Conservation (phyloP, 2,888 invertebrate species). For the Sesia apiformis region DNA sequence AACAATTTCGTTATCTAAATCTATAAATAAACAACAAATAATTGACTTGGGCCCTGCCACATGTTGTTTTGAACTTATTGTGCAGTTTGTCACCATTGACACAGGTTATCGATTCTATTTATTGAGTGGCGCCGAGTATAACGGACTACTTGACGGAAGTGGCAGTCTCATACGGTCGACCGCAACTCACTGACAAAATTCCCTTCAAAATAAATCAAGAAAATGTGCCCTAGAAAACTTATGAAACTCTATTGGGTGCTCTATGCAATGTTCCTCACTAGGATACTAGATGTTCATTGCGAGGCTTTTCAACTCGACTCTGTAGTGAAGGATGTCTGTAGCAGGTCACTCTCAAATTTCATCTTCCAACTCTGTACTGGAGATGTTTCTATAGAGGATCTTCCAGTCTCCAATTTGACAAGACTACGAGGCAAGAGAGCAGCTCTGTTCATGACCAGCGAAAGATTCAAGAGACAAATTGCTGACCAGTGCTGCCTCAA, state of each 20-base stretch:
- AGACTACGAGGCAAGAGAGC: constrained; percentile 32
- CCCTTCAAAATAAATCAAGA: no score
- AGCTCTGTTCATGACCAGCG: constrained; percentile 26
- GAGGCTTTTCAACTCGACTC: constrained; percentile 19
- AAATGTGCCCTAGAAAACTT: no score
- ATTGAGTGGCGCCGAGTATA: constrained; percentile 39
- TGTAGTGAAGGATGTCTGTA: constrained; percentile 35
- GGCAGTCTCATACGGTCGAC: constrained; percentile 27
- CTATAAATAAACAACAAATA: no score
- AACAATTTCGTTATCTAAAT: no score
- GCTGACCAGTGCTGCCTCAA: constrained; percentile 46
- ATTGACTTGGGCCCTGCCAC: constrained; percentile 14
- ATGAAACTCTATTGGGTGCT: not conserved
- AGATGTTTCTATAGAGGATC: constrained; percentile 24
- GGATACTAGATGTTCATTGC: not conserved
- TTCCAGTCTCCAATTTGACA: constrained; percentile 25
- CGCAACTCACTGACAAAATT: not conserved
- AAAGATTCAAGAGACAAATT: constrained; percentile 37
- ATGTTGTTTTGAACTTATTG: constrained; percentile 68
- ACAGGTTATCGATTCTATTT: constrained; percentile 67
- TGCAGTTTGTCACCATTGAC: constrained; percentile 54
- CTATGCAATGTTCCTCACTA: not conserved
- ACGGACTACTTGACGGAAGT: constrained; percentile 50
- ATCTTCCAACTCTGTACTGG: constrained; percentile 44
- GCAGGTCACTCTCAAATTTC: constrained; percentile 30